phyloP scores from a whole-genome alignment of 2,888 invertebrate genomes.

The Lasioglossum villosulum region DNA sequence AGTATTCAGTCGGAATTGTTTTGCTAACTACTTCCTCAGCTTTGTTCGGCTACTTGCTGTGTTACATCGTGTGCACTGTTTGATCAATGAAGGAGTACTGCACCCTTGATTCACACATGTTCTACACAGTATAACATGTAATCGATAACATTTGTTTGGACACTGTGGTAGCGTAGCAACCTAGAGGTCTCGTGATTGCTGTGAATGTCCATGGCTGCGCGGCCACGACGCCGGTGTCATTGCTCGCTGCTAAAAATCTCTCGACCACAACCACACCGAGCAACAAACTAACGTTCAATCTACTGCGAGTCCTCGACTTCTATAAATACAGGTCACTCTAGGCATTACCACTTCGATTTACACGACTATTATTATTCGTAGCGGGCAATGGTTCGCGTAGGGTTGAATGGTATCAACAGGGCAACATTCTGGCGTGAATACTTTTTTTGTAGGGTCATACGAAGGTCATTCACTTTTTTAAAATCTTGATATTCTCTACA shows the following conservation, averaged over 20 bases:
- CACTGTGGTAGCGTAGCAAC: slow-evolving; percentile 79
- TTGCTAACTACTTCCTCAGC: background rate
- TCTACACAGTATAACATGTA: slow-evolving; percentile 53
- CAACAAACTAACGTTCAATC: background rate
- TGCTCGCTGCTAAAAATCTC: slow-evolving; percentile 1
- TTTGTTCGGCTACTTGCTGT: slow-evolving; percentile 10
- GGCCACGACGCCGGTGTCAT: slow-evolving; percentile 24
- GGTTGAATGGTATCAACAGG: too few species aligned
- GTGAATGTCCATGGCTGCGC: slow-evolving; percentile 31
- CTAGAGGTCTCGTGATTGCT: slow-evolving; percentile 42
- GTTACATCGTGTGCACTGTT: slow-evolving; percentile 68
- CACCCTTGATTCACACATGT: slow-evolving; percentile 48
- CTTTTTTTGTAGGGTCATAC: too few species aligned
- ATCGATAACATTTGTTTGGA: slow-evolving; percentile 82
- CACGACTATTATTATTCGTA: too few species aligned
- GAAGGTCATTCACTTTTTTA: too few species aligned
- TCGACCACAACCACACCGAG: background rate
- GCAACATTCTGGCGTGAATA: too few species aligned
- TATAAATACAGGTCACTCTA: too few species aligned
- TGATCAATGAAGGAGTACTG: slow-evolving; percentile 75
- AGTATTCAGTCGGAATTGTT: background rate
- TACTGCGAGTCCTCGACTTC: background rate
- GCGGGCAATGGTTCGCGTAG: too few species aligned
- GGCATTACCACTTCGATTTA: too few species aligned
- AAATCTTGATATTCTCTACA: too few species aligned